Percentiles rank a stretch among this genome's conserved stretches.
These are phyloP conservation scores for Epinotia bilunana DNA, from an alignment of 2,888 invertebrate species.

Conservation along the genomic window DNA sequence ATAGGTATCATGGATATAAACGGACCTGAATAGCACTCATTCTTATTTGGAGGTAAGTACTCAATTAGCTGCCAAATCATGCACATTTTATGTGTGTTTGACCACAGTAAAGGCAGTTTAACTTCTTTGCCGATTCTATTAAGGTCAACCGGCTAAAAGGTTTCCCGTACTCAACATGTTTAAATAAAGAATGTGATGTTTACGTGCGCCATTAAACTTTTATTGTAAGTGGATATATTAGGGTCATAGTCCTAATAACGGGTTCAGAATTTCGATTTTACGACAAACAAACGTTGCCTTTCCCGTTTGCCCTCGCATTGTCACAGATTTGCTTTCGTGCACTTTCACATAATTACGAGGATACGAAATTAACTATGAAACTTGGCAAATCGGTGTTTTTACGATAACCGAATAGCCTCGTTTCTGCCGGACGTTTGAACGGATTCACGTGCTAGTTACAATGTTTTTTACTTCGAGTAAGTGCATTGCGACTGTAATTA, in stretches of 20 bases:
- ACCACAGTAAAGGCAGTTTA: not conserved
- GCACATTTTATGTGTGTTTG: no score
- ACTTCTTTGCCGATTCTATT: not conserved
- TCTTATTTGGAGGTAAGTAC: not conserved
- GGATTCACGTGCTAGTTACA: slow-evolving; percentile 56
- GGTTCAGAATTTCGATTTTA: slow-evolving; percentile 32
- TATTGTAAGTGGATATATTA: not conserved
- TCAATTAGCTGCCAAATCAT: not conserved
- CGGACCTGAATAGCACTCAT: not conserved
- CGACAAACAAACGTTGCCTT: slow-evolving; percentile 36
- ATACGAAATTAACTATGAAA: slow-evolving; percentile 35
- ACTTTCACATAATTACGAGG: slow-evolving; percentile 40
- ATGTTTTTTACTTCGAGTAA: slow-evolving; percentile 49
- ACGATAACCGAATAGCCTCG: slow-evolving; percentile 43
- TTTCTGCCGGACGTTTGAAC: slow-evolving; percentile 56
- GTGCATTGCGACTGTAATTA: slow-evolving; percentile 48
- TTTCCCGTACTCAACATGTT: not conserved
- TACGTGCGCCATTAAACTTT: not conserved
- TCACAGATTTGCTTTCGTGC: slow-evolving; percentile 29
- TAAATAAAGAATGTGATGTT: slow-evolving; percentile 8
- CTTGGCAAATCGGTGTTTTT: slow-evolving; percentile 37
- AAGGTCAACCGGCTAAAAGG: slow-evolving; percentile 8
- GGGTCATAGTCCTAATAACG: slow-evolving; percentile 16
- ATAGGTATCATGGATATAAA: no score
- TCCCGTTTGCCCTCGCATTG: slow-evolving; percentile 28